Conservation (phyloP, 2,797 vertebrate species). For the Crypturellus tataupa region DNA sequence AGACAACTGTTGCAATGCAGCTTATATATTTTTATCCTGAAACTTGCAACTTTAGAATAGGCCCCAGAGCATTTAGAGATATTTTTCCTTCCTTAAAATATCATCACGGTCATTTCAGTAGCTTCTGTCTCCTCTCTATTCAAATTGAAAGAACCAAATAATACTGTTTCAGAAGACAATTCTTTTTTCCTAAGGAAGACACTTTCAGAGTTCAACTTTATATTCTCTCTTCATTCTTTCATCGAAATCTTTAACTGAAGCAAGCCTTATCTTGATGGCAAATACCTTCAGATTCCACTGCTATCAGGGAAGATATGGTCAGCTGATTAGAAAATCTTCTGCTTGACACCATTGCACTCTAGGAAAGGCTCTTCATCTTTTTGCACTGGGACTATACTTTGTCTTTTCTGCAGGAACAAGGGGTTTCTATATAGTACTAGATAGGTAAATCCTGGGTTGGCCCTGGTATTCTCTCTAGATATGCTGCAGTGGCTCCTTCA, state of each 20-base stretch:
- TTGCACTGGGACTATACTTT: neutral
- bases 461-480: too few species aligned
- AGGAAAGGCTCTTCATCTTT: neutral
- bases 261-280: neutral
- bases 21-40: conserved; percentile 22
- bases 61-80: conserved; percentile 9
- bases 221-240: neutral
- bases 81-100: conserved; percentile 69
- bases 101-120: conserved; percentile 38
- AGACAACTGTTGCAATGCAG: neutral
- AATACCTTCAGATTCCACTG: neutral
- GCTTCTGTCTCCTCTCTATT: conserved; percentile 55
- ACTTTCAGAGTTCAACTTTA: neutral
- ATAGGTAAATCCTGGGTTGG: neutral
- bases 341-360: neutral
- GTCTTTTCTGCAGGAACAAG: neutral
- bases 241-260: neutral
- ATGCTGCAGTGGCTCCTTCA: neutral
- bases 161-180: neutral
- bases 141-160: conserved; percentile 36
- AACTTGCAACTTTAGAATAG: conserved; percentile 13
- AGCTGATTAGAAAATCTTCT: neutral
- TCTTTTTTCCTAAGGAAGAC: neutral
- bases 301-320: neutral
- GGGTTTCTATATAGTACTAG: neutral